Evolutionary conservation across 2,888 invertebrate genomes (phyloP), one percentile per base, ranked within the genome.

Genomic region (Drosophila incognita): DNA sequence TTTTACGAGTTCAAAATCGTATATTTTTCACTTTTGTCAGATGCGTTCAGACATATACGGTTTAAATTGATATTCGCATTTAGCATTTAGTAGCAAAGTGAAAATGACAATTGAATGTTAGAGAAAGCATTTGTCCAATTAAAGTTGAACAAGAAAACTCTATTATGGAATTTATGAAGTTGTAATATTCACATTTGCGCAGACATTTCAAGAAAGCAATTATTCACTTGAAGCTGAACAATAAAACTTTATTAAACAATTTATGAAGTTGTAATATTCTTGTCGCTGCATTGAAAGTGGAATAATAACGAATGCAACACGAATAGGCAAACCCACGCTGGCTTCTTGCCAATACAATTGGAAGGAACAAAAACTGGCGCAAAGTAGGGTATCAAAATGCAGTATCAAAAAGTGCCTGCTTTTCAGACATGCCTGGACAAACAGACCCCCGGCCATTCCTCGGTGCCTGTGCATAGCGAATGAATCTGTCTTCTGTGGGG

Each of bases 221-320:
- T 29, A 29, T 29, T 29, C 27, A 29, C 5, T 54, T 35, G 13
- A 33, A 29, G 38, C 21, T 54, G 29, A n/a, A 27, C 18, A 13
- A n/a, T 4, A n/a, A n/a, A 54, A 13, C 24, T 21, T 4, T 15
- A 29, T 58, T 65, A 10, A 54, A 49, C 54, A 59, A 65, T 62
- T 42, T 33, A 69, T 58, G 21, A 61, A 58, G 49, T 48, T 57
- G 60, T 49, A 58, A 52, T 57, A 71, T 70, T 42, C 38, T 69
- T 67, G 67, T 38, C 67, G 66, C 31, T 57, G 63, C 60, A 54
- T 52, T 52, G 56, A 79, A 66, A 76, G 72, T 84, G 68, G 63
- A 68, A 74, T 61, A 54, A 54, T 38, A 63, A 54, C 59, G 69
- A 40, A 11, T 21, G 2, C 2, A 36, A 51, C 7, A 36, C 0